Conservation (phyloP, 1,140 invertebrate genomes). For the Anadara kagoshimensis region DNA sequence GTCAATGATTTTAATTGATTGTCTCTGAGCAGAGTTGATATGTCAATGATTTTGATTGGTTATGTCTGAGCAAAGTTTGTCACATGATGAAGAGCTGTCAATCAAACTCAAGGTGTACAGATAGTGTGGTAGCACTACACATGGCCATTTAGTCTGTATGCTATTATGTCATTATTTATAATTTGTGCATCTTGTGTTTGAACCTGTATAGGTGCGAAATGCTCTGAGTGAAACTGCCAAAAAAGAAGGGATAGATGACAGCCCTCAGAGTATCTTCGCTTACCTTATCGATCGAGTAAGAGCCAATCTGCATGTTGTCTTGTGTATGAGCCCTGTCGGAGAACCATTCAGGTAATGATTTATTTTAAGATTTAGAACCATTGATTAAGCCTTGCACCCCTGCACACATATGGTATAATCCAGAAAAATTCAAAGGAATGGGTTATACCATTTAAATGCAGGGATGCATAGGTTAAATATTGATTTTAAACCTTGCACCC, state of each 20-base stretch:
- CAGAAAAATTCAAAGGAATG: too few species aligned
- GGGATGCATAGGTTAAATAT: too few species aligned
- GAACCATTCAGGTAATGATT: conserved; percentile 77
- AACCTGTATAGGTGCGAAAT: conserved; percentile 80
- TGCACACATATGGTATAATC: too few species aligned
- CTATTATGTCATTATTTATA: conserved; percentile 24
- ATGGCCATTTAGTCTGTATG: conserved; percentile 13
- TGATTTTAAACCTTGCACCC: too few species aligned
- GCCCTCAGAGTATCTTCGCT: conserved; percentile 79
- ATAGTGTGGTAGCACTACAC: conserved; percentile 3
- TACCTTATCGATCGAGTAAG: conserved; percentile 86
- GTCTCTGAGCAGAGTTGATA: too few species aligned
- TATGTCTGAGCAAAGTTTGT: too few species aligned
- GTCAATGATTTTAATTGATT: too few species aligned
- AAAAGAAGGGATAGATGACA: conserved; percentile 80
- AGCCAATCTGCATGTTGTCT: conserved; percentile 85
- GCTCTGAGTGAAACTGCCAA: conserved; percentile 81
- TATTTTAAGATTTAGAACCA: neutral
- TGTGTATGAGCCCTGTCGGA: conserved; percentile 91
- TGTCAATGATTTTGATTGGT: too few species aligned
- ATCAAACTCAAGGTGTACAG: conserved; percentile 31
- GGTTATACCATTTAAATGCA: too few species aligned
- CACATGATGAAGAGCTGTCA: neutral
- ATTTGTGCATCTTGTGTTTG: conserved; percentile 49
- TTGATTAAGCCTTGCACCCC: neutral